These are phyloP conservation scores for Argentina silus DNA, from an alignment of 2,797 vertebrate genomes.

Conservation along the genomic window DNA sequence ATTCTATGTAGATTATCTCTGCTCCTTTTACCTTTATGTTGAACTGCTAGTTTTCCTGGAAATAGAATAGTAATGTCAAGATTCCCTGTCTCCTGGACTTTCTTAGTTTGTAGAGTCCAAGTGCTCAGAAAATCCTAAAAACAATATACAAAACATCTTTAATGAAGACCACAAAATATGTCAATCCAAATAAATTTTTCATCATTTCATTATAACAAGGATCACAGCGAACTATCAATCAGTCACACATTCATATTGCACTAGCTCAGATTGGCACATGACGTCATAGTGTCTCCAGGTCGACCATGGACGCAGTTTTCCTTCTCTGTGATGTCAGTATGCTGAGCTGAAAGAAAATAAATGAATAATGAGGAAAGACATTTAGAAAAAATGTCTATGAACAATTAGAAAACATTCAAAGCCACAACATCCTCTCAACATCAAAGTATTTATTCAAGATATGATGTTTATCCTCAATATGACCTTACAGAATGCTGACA, in stretches of 20 bases:
- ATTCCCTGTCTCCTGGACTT: no score
- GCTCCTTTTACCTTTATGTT: no score
- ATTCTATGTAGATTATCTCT: no score
- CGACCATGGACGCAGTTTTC: conserved; percentile 73
- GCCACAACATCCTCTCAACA: neutral
- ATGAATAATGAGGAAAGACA: neutral
- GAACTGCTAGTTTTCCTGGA: no score
- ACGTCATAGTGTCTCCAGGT: conserved; percentile 73
- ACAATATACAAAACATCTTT: neutral
- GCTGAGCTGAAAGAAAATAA: conserved; percentile 75
- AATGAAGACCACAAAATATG: neutral
- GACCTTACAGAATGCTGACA: no score
- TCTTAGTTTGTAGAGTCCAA: no score
- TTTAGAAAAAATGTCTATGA: neutral
- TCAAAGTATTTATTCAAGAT: no score
- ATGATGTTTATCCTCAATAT: no score
- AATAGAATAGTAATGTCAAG: no score
- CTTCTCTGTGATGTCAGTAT: conserved; percentile 78
- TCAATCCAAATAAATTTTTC: no score
- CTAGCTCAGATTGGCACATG: neutral
- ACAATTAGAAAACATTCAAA: neutral
- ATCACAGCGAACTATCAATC: neutral
- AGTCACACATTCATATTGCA: neutral
- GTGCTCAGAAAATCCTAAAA: neutral
- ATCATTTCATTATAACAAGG: neutral